These are phyloP conservation scores for Phalacrocorax brasilianus DNA, from an alignment of 2,113 vertebrate genomes.

Conservation along the genomic window DNA sequence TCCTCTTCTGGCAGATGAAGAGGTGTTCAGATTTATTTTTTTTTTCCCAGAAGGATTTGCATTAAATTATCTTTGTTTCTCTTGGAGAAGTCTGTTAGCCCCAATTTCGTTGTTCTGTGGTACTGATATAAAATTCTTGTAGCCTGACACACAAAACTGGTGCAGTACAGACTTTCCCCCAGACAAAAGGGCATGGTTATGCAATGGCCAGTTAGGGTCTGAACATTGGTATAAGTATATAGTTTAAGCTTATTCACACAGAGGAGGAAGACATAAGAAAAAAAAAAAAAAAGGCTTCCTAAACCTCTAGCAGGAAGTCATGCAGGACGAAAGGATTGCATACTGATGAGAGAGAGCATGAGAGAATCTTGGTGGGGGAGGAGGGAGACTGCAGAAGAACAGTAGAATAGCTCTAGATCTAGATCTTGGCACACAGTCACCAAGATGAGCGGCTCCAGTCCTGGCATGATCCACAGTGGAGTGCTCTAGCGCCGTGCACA, in stretches of 20 bases:
- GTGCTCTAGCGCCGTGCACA: accelerated
- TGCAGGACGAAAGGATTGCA: neutral
- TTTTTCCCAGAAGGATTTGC: neutral
- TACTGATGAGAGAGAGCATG: neutral
- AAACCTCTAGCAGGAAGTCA: neutral
- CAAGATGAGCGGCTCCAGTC: accelerated
- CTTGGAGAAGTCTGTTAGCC: neutral
- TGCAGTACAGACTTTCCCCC: neutral
- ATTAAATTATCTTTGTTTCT: neutral
- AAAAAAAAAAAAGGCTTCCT: neutral
- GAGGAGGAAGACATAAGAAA: neutral
- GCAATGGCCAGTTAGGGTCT: neutral
- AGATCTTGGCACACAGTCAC: accelerated
- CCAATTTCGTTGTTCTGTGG: neutral
- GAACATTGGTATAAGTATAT: neutral
- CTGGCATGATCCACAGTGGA: neutral
- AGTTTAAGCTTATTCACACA: neutral
- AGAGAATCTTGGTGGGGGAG: neutral
- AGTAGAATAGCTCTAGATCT: neutral
- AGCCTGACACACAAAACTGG: neutral
- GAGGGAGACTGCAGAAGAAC: neutral
- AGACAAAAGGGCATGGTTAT: neutral
- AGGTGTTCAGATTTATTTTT: neutral
- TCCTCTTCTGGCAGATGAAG: neutral
- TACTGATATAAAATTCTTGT: neutral